These are phyloP conservation scores for Rhabdophis nuchalis DNA, from an alignment of 2,797 vertebrate genomes.

Conservation along the genomic window DNA sequence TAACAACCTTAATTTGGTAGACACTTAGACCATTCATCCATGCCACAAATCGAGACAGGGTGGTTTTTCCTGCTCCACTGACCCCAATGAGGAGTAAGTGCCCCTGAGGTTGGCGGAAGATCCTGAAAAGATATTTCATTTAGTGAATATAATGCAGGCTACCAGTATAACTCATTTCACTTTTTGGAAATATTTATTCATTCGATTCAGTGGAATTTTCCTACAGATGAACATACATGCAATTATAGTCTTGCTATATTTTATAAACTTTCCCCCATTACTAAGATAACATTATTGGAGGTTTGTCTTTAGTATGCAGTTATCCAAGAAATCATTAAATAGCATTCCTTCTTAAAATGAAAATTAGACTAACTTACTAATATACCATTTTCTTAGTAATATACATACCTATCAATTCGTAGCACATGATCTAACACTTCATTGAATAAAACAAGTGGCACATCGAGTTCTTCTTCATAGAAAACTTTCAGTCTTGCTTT, in stretches of 20 bases:
- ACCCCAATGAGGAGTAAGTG: slow-evolving; percentile 97
- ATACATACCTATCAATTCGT: slow-evolving; percentile 87
- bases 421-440: slow-evolving; percentile 97
- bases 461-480: slow-evolving; percentile 96
- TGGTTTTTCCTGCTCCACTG: slow-evolving; percentile 97
- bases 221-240: not conserved
- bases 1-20: slow-evolving; percentile 94
- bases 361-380: not conserved
- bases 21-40: slow-evolving; percentile 99
- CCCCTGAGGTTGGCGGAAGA: slow-evolving; percentile 98
- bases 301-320: not conserved
- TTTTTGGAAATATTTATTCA: not conserved
- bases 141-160: not conserved
- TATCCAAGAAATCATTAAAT: not conserved
- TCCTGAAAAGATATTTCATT: slow-evolving; percentile 72
- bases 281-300: not conserved
- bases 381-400: not conserved
- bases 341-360: not conserved
- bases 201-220: not conserved
- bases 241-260: not conserved
- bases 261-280: not conserved
- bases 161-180: not conserved
- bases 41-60: slow-evolving; percentile 94
- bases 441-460: slow-evolving; percentile 96
- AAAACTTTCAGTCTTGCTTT: slow-evolving; percentile 98